phyloP scores from a whole-genome alignment of 2,797 vertebrate species.

The Acanthornis magna region DNA sequence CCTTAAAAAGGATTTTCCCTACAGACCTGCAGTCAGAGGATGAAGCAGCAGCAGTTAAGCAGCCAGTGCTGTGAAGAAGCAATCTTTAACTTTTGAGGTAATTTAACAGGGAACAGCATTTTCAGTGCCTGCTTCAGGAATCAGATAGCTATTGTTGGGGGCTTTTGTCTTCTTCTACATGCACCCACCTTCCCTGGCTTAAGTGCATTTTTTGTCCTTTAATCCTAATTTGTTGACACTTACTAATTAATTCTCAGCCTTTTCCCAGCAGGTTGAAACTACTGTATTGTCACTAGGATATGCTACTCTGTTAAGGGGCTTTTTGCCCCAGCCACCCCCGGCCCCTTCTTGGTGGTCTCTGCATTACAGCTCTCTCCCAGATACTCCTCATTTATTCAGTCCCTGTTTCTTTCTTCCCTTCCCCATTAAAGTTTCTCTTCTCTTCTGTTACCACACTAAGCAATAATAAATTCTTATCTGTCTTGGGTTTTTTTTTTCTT shows the following conservation, averaged over 20 bases:
- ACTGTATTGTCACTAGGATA: neutral
- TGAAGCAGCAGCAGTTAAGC: neutral
- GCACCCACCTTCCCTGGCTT: neutral
- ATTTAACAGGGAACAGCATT: neutral
- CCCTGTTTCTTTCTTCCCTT: neutral
- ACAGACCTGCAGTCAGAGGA: neutral
- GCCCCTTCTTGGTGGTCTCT: neutral
- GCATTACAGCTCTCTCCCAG: neutral
- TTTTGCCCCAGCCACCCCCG: neutral
- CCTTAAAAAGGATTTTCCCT: neutral
- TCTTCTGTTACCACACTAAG: neutral
- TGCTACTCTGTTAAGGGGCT: neutral
- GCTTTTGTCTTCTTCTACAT: neutral
- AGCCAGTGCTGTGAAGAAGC: neutral
- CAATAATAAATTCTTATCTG: neutral
- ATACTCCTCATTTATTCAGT: neutral
- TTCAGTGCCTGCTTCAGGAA: neutral
- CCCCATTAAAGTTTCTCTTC: neutral
- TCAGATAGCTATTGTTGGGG: neutral
- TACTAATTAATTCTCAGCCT: neutral
- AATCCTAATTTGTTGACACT: neutral
- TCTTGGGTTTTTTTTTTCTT: neutral
- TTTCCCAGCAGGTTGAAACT: neutral
- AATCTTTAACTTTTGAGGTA: neutral
- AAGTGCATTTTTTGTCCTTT: neutral